These are phyloP conservation scores for Microplitis mediator DNA, from an alignment of 1,140 invertebrate species.

Conservation along the genomic window DNA sequence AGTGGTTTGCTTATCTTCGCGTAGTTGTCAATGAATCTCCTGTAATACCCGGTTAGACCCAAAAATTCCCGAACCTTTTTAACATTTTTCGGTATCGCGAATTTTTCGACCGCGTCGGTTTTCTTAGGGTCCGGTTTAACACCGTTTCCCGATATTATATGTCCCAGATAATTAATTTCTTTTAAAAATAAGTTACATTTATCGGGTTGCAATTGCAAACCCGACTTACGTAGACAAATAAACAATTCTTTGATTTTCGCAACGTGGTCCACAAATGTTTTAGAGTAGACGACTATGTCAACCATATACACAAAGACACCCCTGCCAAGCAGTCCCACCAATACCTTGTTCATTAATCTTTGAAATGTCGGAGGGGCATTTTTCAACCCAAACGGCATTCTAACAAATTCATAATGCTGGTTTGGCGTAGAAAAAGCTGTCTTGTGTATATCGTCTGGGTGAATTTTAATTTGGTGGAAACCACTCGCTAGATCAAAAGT, in stretches of 20 bases:
- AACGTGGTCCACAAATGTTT: constrained; percentile 33
- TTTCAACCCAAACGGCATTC: constrained; percentile 47
- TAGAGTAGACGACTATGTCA: constrained; percentile 41
- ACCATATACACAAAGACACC: constrained; percentile 41
- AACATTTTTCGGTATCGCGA: too few species aligned
- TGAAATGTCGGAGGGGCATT: constrained; percentile 45
- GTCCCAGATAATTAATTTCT: constrained; percentile 42
- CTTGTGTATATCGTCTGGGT: background rate
- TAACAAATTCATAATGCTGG: constrained; percentile 44
- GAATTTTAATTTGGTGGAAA: background rate
- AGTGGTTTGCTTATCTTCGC: too few species aligned
- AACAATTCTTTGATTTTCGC: constrained; percentile 33
- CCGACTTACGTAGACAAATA: constrained; percentile 21
- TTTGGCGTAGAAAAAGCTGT: constrained; percentile 48
- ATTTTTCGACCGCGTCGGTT: too few species aligned
- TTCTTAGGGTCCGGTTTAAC: too few species aligned
- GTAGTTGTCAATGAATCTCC: too few species aligned
- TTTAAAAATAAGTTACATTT: constrained; percentile 45
- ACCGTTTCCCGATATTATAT: too few species aligned
- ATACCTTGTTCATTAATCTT: constrained; percentile 42
- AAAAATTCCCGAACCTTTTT: too few species aligned
- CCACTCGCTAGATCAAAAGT: background rate
- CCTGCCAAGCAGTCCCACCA: constrained; percentile 31
- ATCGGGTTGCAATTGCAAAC: constrained; percentile 39
- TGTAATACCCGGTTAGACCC: too few species aligned